Conservation (phyloP, 2,113 vertebrate genomes). For the Apteryx owenii region DNA sequence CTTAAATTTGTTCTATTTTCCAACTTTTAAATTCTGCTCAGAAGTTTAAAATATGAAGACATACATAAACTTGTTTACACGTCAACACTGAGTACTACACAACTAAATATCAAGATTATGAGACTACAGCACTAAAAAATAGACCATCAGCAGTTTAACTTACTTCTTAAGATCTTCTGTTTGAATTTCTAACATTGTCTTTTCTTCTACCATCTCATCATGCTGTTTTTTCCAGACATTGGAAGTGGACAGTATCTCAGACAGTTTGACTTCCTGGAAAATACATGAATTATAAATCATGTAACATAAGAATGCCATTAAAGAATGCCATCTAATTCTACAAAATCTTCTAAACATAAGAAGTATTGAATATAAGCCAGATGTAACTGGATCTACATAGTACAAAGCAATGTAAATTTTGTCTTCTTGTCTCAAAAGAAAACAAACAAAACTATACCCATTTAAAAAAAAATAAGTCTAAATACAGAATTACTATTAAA, state of each 20-base stretch:
- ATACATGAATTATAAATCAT: slow-evolving; percentile 38
- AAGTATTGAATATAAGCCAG: neutral
- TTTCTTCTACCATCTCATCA: slow-evolving; percentile 79
- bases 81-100: neutral
- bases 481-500: neutral
- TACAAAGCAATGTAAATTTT: neutral
- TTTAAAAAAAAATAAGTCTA: neutral
- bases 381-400: neutral
- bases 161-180: slow-evolving; percentile 81
- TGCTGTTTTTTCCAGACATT: slow-evolving; percentile 79
- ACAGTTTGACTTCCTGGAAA: slow-evolving; percentile 82
- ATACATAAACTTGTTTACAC: neutral
- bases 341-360: neutral
- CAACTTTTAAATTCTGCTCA: neutral
- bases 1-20: neutral
- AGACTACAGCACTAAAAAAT: neutral
- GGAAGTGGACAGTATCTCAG: slow-evolving; percentile 73
- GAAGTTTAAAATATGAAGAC: neutral
- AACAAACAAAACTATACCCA: neutral
- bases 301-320: neutral
- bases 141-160: slow-evolving; percentile 16
- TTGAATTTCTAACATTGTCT: slow-evolving; percentile 75
- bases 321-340: neutral
- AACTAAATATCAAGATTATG: neutral
- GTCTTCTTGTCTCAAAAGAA: neutral